Evolutionary conservation across 2,888 invertebrate genomes (phyloP).

Genomic region (Microplitis deprimator): DNA sequence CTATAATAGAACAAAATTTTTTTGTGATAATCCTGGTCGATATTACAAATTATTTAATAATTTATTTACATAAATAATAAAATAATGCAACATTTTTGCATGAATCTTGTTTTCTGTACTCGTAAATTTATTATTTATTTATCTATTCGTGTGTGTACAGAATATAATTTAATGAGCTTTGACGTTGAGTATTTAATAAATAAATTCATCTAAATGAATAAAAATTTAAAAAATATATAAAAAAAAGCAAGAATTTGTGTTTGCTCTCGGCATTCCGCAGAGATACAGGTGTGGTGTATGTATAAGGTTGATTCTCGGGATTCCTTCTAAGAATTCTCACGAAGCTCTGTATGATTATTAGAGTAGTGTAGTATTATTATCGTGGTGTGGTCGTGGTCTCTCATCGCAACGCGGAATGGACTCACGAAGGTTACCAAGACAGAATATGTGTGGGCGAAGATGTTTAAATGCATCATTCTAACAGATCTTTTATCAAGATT

Average conservation of each 20-base stretch:
- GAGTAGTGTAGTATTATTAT: background rate
- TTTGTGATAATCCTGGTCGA: no score
- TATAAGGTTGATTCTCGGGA: constrained; percentile 33
- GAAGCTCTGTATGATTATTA: constrained; percentile 17
- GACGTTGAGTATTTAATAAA: background rate
- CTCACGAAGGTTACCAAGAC: constrained; percentile 33
- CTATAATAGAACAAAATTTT: no score
- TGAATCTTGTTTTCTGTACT: no score
- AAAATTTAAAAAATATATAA: background rate
- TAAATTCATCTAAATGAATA: constrained; percentile 4
- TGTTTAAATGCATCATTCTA: constrained; percentile 46
- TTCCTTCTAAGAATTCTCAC: constrained; percentile 42
- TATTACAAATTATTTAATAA: no score
- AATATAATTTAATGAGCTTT: constrained; percentile 9
- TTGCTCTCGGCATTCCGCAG: constrained; percentile 22
- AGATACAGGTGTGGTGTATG: constrained; percentile 38
- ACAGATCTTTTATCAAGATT: constrained; percentile 34
- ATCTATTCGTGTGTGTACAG: no score
- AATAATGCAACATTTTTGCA: no score
- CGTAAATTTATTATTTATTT: no score
- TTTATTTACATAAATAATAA: no score
- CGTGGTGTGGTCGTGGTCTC: background rate
- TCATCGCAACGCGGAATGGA: constrained; percentile 11
- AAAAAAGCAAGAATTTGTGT: constrained; percentile 10
- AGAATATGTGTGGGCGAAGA: constrained; percentile 32